These are phyloP conservation scores for Fundulus diaphanus DNA, from an alignment of 2,797 vertebrate species.

Conservation along the genomic window DNA sequence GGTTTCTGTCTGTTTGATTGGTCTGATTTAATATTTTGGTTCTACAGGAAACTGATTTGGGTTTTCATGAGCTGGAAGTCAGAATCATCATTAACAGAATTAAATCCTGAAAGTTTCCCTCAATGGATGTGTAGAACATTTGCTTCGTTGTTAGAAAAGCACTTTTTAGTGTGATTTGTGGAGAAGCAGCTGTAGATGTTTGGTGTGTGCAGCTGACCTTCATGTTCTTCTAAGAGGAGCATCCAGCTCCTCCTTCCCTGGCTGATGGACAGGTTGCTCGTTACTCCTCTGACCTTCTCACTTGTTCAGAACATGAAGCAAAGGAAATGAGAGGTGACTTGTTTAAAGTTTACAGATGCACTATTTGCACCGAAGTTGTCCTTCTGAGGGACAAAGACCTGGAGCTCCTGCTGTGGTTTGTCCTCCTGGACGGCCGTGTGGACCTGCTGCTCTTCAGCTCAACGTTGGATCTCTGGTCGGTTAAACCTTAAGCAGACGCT, in stretches of 20 bases:
- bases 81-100: too few species aligned
- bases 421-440: constrained; percentile 17
- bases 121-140: too few species aligned
- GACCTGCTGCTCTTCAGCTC: constrained; percentile 23
- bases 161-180: too few species aligned
- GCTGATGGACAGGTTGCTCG: background rate
- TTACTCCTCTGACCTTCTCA: background rate
- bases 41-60: too few species aligned
- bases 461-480: constrained; percentile 29
- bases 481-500: constrained; percentile 48
- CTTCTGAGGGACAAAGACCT: background rate
- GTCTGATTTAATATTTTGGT: too few species aligned
- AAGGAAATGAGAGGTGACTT: background rate
- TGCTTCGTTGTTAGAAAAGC: too few species aligned
- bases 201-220: background rate
- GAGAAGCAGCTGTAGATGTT: background rate
- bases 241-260: background rate
- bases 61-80: too few species aligned
- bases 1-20: too few species aligned
- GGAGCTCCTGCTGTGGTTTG: constrained; percentile 19
- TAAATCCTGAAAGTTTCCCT: too few species aligned
- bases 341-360: constrained; percentile 65
- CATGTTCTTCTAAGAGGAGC: background rate
- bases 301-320: background rate
- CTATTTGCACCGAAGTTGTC: constrained; percentile 58